Percentiles rank a stretch among this genome's conserved stretches.
These are phyloP conservation scores for Trachops cirrhosus DNA, from an alignment of 2,797 vertebrate species.

Conservation along the genomic window DNA sequence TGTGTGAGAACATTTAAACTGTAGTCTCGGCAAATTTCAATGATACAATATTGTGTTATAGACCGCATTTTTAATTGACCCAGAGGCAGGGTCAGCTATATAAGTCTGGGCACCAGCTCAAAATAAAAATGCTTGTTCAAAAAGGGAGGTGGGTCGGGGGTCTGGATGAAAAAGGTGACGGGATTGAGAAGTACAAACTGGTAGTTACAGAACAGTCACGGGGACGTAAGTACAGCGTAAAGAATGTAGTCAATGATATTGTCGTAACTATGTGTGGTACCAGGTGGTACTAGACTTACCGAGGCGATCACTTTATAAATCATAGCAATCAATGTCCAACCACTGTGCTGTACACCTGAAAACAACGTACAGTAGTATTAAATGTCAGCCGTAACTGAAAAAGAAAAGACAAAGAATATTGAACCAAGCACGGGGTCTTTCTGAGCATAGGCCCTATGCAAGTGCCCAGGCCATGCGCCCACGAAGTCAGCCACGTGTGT, in stretches of 20 bases:
- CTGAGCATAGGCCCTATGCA: too few relatives aligned
- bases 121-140: neutral
- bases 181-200: neutral
- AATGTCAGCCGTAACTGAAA: neutral
- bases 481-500: rapidly evolving
- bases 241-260: neutral
- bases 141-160: neutral
- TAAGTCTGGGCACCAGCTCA: neutral
- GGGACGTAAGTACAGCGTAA: neutral
- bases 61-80: neutral
- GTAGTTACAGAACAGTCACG: neutral
- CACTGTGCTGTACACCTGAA: neutral
- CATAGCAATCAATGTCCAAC: neutral
- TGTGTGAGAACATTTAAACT: neutral
- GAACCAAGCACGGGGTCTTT: neutral
- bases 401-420: neutral
- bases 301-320: neutral
- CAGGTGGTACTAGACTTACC: neutral
- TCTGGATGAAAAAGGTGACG: neutral
- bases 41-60: neutral
- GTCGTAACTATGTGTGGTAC: neutral
- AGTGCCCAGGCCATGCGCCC: rapidly evolving
- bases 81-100: neutral
- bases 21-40: neutral
- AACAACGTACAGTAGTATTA: neutral